Conservation (phyloP, 2,113 vertebrate genomes). For the Promerops cafer region DNA sequence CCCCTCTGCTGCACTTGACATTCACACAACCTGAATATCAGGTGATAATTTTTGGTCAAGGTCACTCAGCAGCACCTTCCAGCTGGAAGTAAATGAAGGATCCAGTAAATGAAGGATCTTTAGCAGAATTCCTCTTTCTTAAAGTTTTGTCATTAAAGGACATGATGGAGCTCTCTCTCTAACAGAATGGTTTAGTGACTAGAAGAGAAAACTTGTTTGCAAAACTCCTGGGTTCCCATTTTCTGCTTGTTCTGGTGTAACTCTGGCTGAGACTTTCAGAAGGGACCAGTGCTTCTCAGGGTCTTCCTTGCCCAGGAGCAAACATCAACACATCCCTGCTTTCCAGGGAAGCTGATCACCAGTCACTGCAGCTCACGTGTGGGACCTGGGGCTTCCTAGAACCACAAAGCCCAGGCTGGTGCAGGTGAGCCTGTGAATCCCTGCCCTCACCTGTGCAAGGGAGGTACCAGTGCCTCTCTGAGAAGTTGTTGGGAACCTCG, state of each 20-base stretch:
- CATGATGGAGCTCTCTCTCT: neutral
- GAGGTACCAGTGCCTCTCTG: neutral
- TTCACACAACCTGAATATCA: neutral
- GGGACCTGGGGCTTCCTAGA: neutral
- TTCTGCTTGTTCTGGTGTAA: neutral
- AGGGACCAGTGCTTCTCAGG: neutral
- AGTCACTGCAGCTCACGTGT: neutral
- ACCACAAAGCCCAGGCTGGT: rapidly evolving
- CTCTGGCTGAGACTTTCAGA: neutral
- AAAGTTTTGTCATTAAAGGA: neutral
- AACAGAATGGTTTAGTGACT: neutral
- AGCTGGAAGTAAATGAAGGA: neutral
- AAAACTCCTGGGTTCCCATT: neutral
- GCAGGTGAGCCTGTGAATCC: neutral
- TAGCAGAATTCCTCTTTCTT: neutral
- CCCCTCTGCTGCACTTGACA: neutral
- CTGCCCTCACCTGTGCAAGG: neutral
- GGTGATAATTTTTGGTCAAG: neutral
- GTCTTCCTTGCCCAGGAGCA: neutral
- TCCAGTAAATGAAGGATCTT: neutral
- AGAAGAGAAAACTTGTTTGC: neutral
- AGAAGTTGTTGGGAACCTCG: neutral
- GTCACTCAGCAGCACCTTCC: neutral
- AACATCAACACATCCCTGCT: neutral
- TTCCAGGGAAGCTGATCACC: neutral